Conservation (phyloP, 2,113 vertebrate genomes). For the Indri indri region DNA sequence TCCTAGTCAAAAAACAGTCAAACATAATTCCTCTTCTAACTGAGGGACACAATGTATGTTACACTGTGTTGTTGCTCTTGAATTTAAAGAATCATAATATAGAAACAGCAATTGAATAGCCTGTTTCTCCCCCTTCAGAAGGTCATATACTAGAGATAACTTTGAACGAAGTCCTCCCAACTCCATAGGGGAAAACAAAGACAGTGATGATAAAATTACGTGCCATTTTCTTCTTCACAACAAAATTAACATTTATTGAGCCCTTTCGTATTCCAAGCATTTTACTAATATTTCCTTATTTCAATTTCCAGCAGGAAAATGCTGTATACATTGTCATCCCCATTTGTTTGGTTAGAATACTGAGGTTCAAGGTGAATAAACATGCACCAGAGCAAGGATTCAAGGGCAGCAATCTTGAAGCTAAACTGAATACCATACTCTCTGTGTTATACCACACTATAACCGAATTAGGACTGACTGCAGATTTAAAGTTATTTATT, state of each 20-base stretch:
- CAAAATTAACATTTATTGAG: not conserved
- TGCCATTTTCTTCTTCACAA: not conserved
- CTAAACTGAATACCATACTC: not conserved
- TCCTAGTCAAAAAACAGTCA: not conserved
- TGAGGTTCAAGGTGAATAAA: not conserved
- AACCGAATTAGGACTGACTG: not conserved
- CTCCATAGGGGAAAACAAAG: rapidly evolving
- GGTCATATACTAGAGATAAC: not conserved
- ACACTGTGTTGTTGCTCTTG: not conserved
- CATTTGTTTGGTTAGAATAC: not conserved
- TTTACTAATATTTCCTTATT: not conserved
- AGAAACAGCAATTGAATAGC: not conserved
- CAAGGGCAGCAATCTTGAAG: not conserved
- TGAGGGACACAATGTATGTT: not conserved
- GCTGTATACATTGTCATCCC: not conserved
- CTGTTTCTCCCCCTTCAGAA: not conserved
- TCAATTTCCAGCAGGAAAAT: not conserved
- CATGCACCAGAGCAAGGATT: not conserved
- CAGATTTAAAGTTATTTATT: not conserved
- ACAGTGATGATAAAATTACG: not conserved
- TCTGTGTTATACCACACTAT: not conserved
- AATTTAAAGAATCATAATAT: not conserved
- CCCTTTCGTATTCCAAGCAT: not conserved
- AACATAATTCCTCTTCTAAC: not conserved
- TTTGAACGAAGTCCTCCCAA: not conserved